These are phyloP conservation scores for mouse (Mus musculus) DNA, from an alignment of 2,113 vertebrate species.

Conservation along the genomic window DNA sequence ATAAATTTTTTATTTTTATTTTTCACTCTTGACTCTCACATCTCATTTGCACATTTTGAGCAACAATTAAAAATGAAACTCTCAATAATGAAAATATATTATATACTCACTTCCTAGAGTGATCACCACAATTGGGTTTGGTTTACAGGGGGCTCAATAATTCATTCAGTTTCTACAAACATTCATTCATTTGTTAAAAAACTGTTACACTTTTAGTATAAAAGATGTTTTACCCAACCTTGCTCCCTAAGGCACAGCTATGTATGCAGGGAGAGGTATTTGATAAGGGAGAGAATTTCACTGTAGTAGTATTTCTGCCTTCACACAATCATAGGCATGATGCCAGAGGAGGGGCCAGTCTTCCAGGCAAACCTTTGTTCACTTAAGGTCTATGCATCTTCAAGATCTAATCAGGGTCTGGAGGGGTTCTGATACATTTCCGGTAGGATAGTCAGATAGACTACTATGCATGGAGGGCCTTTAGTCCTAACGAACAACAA, in stretches of 20 bases:
- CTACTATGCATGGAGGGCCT: too few relatives aligned
- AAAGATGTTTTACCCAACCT: neutral
- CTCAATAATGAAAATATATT: neutral
- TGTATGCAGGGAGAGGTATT: neutral
- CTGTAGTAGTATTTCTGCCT: neutral
- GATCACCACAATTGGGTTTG: neutral
- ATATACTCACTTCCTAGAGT: neutral
- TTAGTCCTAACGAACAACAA: neutral
- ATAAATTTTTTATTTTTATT: neutral
- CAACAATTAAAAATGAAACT: neutral
- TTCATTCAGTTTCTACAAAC: neutral
- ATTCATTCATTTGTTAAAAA: neutral
- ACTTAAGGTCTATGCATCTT: neutral
- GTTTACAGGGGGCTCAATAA: neutral
- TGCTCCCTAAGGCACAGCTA: neutral
- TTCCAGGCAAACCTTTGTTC: neutral
- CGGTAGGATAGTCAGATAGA: neutral
- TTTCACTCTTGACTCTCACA: neutral
- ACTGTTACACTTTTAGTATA: neutral
- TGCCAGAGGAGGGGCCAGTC: neutral
- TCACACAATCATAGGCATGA: neutral
- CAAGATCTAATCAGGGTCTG: neutral
- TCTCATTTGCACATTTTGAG: neutral
- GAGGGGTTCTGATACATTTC: too few relatives aligned
- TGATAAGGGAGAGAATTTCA: conserved; percentile 6